These are phyloP conservation scores for Selenia dentaria DNA, from an alignment of 2,888 invertebrate genomes.

Conservation along the genomic window DNA sequence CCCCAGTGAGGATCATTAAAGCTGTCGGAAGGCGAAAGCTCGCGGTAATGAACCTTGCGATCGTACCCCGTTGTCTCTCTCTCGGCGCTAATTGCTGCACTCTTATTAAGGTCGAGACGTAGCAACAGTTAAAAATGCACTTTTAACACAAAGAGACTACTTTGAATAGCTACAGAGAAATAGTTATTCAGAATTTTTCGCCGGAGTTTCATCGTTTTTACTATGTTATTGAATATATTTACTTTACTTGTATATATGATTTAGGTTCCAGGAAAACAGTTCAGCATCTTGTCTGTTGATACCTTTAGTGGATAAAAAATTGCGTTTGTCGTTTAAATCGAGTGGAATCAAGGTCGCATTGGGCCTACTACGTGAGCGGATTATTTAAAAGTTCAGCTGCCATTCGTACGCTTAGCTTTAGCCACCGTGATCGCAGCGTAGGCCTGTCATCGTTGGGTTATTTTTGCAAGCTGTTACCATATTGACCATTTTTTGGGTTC, in stretches of 20 bases:
- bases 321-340: conserved; percentile 54
- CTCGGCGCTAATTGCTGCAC: conserved; percentile 58
- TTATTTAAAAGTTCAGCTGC: conserved; percentile 40
- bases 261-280: conserved; percentile 20
- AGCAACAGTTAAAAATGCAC: conserved; percentile 58
- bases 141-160: conserved; percentile 36
- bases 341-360: conserved; percentile 57
- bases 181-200: conserved; percentile 24
- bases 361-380: conserved; percentile 50
- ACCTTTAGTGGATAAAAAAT: conserved; percentile 50
- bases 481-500: conserved; percentile 43
- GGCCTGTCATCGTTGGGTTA: conserved; percentile 36
- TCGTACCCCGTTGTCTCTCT: conserved; percentile 54
- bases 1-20: conserved; percentile 52
- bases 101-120: conserved; percentile 63
- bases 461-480: conserved; percentile 43
- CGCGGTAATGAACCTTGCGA: conserved; percentile 56
- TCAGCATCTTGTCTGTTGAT: conserved; percentile 34
- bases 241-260: conserved; percentile 8
- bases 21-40: conserved; percentile 44
- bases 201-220: too few species aligned
- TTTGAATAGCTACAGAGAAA: conserved; percentile 32
- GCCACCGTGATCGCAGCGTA: not conserved
- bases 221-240: too few species aligned
- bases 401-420: conserved; percentile 10